Evolutionary conservation across 2,888 invertebrate genomes (phyloP), one percentile per base, ranked within the genome.

Genomic region (Dorcus parallelipipedus): DNA sequence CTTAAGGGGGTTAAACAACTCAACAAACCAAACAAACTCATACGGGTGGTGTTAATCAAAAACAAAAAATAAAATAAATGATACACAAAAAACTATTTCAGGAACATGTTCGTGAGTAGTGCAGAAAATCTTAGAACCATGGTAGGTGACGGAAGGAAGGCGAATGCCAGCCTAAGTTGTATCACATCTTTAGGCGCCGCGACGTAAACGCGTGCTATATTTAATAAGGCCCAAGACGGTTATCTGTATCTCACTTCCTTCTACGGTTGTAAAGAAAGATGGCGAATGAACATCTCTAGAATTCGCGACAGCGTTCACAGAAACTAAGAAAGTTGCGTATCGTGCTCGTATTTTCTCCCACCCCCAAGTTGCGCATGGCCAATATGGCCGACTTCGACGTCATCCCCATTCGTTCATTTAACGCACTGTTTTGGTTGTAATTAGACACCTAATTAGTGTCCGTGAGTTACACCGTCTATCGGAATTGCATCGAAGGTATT

Each of bases 361-460:
- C 59, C 61, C 60, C 60, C 61, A 52, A 71, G 49, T 45, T 61
- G 68, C 70, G 76, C 76, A 75, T 70, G 75, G 63, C 67, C 75
- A 76, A 76, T 64, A 76, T 76, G 76, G 76, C 76, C 69, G 73
- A 66, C 60, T 54, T 26, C 68, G 69, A 68, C 69, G 70, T 60
- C 67, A 56, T 59, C 63, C 66, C 48, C 59, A 63, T 61, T 63
- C 63, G 61, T 65, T 72, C 70, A 71, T 72, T 72, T 72, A 67
- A 67, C 66, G 65, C 61, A 61, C 67, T 67, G 69, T 69, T 69
- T 71, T 65, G 53, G 62, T 63, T 40, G 59, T 59, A 59, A 59
- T 59, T 59, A 59, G 56, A 56, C 39, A 38, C 47, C 52, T 59
- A 59, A 59, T 59, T 59, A 54, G 56, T 49, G 23, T 52, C 52